Evolutionary conservation across 92 coral and sea anemone species (phyloP).

Genomic region (Palythoa heliodiscus): DNA sequence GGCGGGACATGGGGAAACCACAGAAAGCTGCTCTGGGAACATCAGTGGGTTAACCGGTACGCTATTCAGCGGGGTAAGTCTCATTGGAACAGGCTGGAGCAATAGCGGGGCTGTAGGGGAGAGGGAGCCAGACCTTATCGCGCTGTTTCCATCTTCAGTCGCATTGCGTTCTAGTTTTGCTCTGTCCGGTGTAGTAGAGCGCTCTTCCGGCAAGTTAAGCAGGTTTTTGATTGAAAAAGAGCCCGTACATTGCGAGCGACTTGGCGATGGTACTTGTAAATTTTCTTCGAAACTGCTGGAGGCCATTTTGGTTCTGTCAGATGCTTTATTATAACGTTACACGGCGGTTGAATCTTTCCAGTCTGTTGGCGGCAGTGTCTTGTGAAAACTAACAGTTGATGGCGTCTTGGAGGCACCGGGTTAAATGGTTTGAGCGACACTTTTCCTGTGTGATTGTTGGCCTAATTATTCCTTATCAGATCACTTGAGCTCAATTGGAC

Average conservation of each 20-base stretch:
- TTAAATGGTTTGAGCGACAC: constrained; percentile 47
- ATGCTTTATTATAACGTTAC: background rate
- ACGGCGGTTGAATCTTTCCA: constrained; percentile 8
- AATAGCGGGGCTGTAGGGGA: constrained; percentile 19
- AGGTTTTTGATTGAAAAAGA: constrained; percentile 59
- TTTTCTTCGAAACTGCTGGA: background rate
- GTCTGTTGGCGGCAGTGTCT: constrained; percentile 45
- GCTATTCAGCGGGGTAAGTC: constrained; percentile 18
- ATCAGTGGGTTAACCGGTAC: constrained; percentile 26
- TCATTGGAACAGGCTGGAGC: constrained; percentile 39
- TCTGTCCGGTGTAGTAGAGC: constrained; percentile 20
- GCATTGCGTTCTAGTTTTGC: constrained; percentile 14
- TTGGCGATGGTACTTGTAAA: background rate
- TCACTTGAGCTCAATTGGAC: constrained; percentile 43
- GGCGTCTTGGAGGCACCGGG: constrained; percentile 47
- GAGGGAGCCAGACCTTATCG: background rate
- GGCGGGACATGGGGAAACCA: constrained; percentile 44
- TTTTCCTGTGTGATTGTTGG: constrained; percentile 45
- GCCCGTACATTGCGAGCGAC: constrained; percentile 27
- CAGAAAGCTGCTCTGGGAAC: constrained; percentile 34
- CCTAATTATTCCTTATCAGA: constrained; percentile 44
- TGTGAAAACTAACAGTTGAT: constrained; percentile 47
- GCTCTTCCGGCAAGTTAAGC: constrained; percentile 51
- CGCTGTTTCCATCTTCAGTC: background rate
- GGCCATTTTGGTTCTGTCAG: constrained; percentile 33